Percentiles rank a stretch among this genome's conserved stretches.
phyloP scores from a whole-genome alignment of 23 tunicate genomes.

The Trididemnum clinides region DNA sequence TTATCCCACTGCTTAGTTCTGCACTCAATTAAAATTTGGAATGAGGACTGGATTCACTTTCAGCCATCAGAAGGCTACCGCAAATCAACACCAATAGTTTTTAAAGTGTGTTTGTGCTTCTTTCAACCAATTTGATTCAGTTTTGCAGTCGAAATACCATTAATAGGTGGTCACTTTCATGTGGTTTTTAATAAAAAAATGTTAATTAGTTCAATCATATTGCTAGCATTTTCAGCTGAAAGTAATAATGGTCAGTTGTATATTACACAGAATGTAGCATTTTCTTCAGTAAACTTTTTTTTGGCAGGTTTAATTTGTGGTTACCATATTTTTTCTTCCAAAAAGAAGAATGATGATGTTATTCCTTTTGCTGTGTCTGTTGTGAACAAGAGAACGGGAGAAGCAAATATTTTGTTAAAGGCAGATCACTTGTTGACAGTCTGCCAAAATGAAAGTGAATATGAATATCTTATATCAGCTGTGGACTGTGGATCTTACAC shows the following conservation, averaged over 20 bases:
- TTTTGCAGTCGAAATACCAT: no score
- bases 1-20: no score
- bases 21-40: no score
- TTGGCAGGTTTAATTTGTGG: slow-evolving; percentile 65
- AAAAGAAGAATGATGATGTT: background rate
- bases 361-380: slow-evolving; percentile 42
- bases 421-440: background rate
- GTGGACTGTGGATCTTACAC: slow-evolving; percentile 43
- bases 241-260: no score
- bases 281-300: background rate
- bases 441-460: slow-evolving; percentile 29
- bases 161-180: no score
- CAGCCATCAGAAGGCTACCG: no score
- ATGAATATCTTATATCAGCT: slow-evolving; percentile 42
- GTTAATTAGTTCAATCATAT: background rate
- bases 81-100: no score
- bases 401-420: slow-evolving; percentile 20
- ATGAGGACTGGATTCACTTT: no score
- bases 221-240: background rate
- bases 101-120: no score
- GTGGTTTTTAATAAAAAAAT: no score
- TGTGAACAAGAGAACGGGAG: slow-evolving; percentile 33
- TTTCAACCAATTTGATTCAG: no score
- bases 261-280: background rate
- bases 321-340: background rate